Conservation (phyloP, 1,140 invertebrate species). For the Pseudomyrmex sp. region DNA sequence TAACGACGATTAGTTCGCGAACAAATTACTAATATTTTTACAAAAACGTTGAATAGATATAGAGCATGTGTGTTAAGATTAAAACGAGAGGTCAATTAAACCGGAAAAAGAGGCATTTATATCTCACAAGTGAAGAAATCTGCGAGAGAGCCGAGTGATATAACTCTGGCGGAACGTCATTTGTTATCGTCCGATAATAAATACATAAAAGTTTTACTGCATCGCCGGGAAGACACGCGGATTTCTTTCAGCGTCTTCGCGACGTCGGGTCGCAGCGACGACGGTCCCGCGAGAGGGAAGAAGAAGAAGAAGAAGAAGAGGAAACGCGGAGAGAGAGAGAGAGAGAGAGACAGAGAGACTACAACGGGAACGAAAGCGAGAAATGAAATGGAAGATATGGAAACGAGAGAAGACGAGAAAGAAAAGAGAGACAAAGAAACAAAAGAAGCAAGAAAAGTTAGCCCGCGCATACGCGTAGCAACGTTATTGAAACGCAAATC, state of each 20-base stretch:
- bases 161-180: conserved; percentile 24
- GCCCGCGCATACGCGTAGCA: conserved; percentile 64
- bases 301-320: not conserved
- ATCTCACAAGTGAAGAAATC: not conserved
- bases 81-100: conserved; percentile 9
- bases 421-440: conserved; percentile 49
- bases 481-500: conserved; percentile 84
- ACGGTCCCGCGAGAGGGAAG: not conserved
- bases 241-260: not conserved
- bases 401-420: conserved; percentile 13
- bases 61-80: not conserved
- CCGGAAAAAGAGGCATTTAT: not conserved
- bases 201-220: conserved; percentile 80
- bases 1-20: not conserved
- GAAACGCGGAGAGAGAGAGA: conserved; percentile 25
- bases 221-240: conserved; percentile 57
- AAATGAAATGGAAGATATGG: conserved; percentile 16
- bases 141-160: not conserved
- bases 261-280: not conserved
- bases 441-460: conserved; percentile 69
- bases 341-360: not conserved
- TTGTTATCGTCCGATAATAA: conserved; percentile 79
- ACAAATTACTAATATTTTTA: not conserved
- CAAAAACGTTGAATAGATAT: not conserved
- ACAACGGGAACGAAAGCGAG: conserved; percentile 10